Evolutionary conservation across 2,797 vertebrate genomes (phyloP).

Genomic region (Acanthis flammea): DNA sequence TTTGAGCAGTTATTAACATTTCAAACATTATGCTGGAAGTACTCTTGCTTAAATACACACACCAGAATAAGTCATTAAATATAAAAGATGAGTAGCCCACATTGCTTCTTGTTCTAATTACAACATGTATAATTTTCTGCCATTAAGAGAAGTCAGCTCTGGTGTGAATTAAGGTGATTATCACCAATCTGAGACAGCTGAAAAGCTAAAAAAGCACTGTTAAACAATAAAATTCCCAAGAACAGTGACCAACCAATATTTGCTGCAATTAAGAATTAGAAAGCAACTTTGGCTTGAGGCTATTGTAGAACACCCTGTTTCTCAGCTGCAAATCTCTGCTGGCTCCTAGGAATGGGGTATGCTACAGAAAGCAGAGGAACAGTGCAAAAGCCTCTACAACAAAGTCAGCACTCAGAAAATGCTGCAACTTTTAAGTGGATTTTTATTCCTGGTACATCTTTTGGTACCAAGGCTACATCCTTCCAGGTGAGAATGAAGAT

Average conservation of each 20-base stretch:
- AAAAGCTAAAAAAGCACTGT: not conserved
- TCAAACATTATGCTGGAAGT: not conserved
- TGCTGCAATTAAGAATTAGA: not conserved
- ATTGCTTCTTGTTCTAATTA: not conserved
- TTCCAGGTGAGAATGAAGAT: not conserved
- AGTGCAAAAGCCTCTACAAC: not conserved
- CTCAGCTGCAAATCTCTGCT: not conserved
- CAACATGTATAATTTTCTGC: not conserved
- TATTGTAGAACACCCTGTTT: not conserved
- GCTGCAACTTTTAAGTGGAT: not conserved
- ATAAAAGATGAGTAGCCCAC: not conserved
- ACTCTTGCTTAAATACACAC: not conserved
- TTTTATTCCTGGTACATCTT: not conserved
- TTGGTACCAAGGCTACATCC: not conserved
- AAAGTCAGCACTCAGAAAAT: not conserved
- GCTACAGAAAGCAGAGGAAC: not conserved
- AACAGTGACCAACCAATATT: not conserved
- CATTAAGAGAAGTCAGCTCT: not conserved
- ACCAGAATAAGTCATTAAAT: not conserved
- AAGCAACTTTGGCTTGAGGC: not conserved
- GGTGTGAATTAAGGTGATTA: not conserved
- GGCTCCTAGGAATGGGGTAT: not conserved
- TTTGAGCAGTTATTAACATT: not conserved
- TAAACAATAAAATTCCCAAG: not conserved
- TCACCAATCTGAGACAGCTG: not conserved